Conservation (phyloP, 2,797 vertebrate genomes). For the Pteropus rufus region DNA sequence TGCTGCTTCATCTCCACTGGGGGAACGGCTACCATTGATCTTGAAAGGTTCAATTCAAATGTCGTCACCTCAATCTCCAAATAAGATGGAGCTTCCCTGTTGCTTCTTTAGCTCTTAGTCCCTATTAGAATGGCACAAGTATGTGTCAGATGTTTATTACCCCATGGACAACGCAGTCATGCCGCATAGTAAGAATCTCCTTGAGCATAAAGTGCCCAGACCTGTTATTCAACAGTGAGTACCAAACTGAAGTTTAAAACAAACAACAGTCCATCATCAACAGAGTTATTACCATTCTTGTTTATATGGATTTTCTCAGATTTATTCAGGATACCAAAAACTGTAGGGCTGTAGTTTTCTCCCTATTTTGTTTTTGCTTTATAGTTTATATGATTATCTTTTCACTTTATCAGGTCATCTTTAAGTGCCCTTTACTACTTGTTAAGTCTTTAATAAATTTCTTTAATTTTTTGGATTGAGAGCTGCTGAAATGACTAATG, state of each 20-base stretch:
- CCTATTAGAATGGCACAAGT: neutral
- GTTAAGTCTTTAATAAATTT: slow-evolving; percentile 30
- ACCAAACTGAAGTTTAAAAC: neutral
- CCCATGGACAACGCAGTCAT: neutral
- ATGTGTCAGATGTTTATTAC: neutral
- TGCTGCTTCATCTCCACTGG: neutral
- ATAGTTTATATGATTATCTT: neutral
- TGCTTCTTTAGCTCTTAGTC: neutral
- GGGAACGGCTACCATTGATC: neutral
- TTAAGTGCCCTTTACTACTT: neutral
- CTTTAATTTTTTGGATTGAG: slow-evolving; percentile 7
- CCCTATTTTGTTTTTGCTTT: slow-evolving; percentile 2
- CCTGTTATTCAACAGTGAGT: neutral
- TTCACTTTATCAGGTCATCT: neutral
- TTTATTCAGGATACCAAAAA: neutral
- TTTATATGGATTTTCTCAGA: neutral
- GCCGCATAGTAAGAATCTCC: neutral
- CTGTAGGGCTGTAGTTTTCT: neutral
- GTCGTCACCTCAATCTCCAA: neutral
- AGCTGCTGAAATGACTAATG: neutral
- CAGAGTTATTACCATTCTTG: neutral
- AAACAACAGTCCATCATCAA: neutral
- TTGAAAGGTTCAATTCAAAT: neutral
- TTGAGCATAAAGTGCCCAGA: neutral
- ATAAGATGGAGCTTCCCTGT: neutral